Base-by-base conservation (phyloP, 2,113 vertebrate species). In the Brachyhypopomus gauderio region DNA sequence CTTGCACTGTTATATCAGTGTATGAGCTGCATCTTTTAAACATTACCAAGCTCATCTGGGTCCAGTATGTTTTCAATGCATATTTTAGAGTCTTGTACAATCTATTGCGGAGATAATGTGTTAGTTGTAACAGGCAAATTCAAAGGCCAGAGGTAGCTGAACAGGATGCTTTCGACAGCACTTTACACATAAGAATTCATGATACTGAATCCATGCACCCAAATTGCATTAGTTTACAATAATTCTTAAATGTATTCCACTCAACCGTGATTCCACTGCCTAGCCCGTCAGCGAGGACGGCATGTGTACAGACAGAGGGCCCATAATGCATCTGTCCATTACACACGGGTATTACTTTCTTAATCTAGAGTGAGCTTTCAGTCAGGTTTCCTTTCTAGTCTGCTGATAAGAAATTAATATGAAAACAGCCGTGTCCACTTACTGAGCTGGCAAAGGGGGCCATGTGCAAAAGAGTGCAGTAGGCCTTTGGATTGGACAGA, bases 221-320 rank as follows among this genome's bases (percentile, higher is more conserved):
- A 5, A 81, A 74, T 69, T 71, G n/a, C 23, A 82, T 85, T 85
- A 56, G 41, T 81, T 63, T 63, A 30, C 58, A 75, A 74, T 78
- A 70, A 73, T 75, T 78, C 19, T 52, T 72, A 81, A 77, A 81
- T 63, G 48, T 62, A 36, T 78, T 82, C 30, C 75, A 78, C 62
- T 81, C 30, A 71, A 27, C 30, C 56, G 66, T 62, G 6, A 81
- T 60, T 70, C 34, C 36, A 45, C n/a, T 69, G 36, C 27, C 38
- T 75, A 11, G n/a, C 30, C 52, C 19, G 62, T 60, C 75, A 48
- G 60, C 22, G 22, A 14, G 78, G 77, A 62, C 77, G 48, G 27
- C 5, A 80, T 73, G 27, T 70, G 12, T 41, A 56, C 71, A 22
- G 64, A 74, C 74, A 72, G n/a, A 41, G 74, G 38, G 25, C 69